phyloP scores from a whole-genome alignment of 2,888 invertebrate genomes.

The Cabera pusaria region DNA sequence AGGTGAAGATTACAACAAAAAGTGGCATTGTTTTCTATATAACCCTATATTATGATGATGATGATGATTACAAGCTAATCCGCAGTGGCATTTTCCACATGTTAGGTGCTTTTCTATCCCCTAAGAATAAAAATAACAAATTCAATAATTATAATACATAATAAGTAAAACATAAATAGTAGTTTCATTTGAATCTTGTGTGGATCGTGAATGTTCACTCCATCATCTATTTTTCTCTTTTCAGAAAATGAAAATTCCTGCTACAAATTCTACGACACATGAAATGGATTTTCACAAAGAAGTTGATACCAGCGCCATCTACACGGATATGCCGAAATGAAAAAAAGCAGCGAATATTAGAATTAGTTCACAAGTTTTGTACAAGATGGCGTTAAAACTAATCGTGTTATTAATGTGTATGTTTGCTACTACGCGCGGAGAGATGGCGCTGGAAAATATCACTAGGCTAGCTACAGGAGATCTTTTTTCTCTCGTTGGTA shows the following conservation, averaged over 20 bases:
- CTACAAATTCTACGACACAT: slow-evolving; percentile 26
- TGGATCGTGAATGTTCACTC: no score
- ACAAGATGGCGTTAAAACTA: slow-evolving; percentile 60
- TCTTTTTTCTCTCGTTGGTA: slow-evolving; percentile 82
- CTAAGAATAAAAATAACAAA: not conserved
- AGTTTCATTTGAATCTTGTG: no score
- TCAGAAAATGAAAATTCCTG: slow-evolving; percentile 40
- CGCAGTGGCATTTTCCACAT: no score
- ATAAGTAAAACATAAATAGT: no score
- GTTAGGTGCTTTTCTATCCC: no score
- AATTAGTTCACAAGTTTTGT: slow-evolving; percentile 28
- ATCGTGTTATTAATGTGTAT: slow-evolving; percentile 41
- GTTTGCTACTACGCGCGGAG: slow-evolving; percentile 47
- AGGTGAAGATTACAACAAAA: no score
- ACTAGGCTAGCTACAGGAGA: slow-evolving; percentile 85
- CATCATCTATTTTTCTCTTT: slow-evolving; percentile 24
- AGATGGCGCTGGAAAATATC: slow-evolving; percentile 75
- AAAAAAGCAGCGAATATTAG: slow-evolving; percentile 24
- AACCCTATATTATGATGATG: no score
- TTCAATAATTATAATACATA: no score
- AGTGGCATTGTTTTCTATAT: no score
- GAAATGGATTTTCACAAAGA: slow-evolving; percentile 26
- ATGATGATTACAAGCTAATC: no score
- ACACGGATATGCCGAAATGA: slow-evolving; percentile 41
- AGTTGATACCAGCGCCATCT: slow-evolving; percentile 41